Percentiles rank a stretch among this genome's conserved stretches.
These are phyloP conservation scores for Nephrotoma guestfalica DNA, from an alignment of 2,888 invertebrate species.

Conservation along the genomic window DNA sequence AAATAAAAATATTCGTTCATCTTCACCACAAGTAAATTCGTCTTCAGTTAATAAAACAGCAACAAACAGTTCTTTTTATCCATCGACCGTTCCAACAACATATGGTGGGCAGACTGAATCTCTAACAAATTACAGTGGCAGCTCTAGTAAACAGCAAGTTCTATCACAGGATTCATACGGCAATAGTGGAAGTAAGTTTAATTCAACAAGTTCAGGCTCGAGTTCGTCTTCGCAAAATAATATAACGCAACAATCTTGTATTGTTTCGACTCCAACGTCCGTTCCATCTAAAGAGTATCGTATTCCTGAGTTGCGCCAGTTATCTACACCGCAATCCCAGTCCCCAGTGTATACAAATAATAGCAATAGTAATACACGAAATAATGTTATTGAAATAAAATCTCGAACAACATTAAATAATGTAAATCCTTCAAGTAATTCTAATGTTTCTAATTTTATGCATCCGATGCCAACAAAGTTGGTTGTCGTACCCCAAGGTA, in stretches of 20 bases:
- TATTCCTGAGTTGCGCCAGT: background rate
- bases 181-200: conserved; percentile 4
- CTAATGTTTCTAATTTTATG: background rate
- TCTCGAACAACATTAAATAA: background rate
- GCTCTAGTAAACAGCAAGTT: background rate
- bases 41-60: conserved; percentile 26
- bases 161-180: background rate
- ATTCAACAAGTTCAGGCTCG: conserved; percentile 35
- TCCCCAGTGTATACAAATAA: background rate
- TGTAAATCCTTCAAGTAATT: background rate
- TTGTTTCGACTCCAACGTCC: conserved; percentile 50
- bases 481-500: conserved; percentile 13
- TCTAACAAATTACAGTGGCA: conserved; percentile 2
- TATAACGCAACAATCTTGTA: conserved; percentile 49
- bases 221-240: conserved; percentile 38
- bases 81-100: conserved; percentile 3
- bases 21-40: conserved; percentile 35
- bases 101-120: conserved; percentile 2
- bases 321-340: background rate
- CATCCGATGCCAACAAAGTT: background rate
- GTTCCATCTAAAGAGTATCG: conserved; percentile 43
- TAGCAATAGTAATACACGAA: background rate
- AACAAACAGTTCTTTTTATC: conserved; percentile 3
- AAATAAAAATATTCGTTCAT: conserved; percentile 35
- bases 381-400: conserved; percentile 4